Evolutionary conservation across 2,113 vertebrate genomes (phyloP), one percentile per base, ranked within the genome.

Genomic region (Verasper variegatus): DNA sequence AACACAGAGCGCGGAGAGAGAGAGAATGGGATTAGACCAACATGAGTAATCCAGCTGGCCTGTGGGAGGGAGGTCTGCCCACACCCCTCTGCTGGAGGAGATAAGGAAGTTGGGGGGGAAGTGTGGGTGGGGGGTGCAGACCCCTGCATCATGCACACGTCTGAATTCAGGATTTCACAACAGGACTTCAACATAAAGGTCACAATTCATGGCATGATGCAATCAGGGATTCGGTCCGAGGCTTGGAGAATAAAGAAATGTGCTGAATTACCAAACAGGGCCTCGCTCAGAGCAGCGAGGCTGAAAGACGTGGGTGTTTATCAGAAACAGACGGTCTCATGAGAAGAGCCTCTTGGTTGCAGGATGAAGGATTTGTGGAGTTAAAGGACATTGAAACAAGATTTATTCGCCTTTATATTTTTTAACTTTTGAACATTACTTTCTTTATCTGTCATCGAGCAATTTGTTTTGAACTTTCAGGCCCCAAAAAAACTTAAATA

Each of bases 21-120:
- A 87, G 82, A 80, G 86, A 87, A 85, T 88, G 78, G 90, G 90
- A 93, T 93, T 92, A 92, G 75, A 73, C 80, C 68, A 74, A 79
- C 83, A 83, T 47, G 68, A 61, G 73, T 94, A 93, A 94, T 94
- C 91, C 82, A 78, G 74, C 73, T 67, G 79, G 76, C 76, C 84
- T 83, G 63, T 60, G 82, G 64, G 83, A 66, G 68, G 73, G 79
- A 55, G 79, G 56, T 47, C 56, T 74, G 47, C 70, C 69, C 84
- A 71, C 82, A 80, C 63, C 71, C 81, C 86, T 90, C 84, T 91
- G 89, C 83, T 66, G 71, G 63, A 68, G 71, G 79, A 91, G 92
- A 92, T 92, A 92, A 90, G 61, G 60, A 67, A 37, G 52, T 47
- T 60, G 45, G 60, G 31, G 60, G 31, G 37, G 26, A 8, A 12